Evolutionary conservation across 1,140 invertebrate species (phyloP), one percentile per base, ranked within the genome.

Genomic region (Lasioglossum albipes): DNA sequence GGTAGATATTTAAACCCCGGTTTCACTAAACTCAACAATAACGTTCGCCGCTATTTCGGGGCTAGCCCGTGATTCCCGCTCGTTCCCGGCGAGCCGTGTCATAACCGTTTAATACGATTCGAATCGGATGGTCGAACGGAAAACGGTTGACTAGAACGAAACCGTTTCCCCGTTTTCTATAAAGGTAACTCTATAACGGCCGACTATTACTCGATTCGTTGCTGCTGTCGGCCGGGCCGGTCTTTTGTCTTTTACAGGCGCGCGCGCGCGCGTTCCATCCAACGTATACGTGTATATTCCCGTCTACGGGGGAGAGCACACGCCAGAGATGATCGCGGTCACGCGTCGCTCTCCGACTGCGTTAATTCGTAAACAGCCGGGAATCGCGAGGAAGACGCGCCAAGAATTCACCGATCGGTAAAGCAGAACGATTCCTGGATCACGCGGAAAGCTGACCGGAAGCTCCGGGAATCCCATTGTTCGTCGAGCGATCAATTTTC

Each of bases 1-100:
- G 91, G 91, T 88, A 91, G 88, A 90, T 91, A 92, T 92, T 92
- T 92, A 92, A 92, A 91, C 90, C 87, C 82, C 75, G 89, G 86
- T 88, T 91, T 91, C 83, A 80, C 79, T 90, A 90, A 90, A 89
- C 82, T 91, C 88, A 90, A 91, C 89, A 90, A 87, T 87, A 87
- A 87, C 86, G 85, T 84, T 87, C 70, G 80, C 73, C 75, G 86
- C 89, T 91, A 91, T 91, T 91, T 91, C 82, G 82, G 87, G 87
- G 66, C 73, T 66, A 76, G 59, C 74, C 45, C 65, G 80, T 67
- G 70, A 57, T 85, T 82, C 79, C 52, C 61, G 27, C 41, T 7
- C 57, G 64, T 45, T 62, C 31, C 52, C 13, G 12, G 2, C 45
- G 71, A 52, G 10, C 67, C 45, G 52, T 65, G 68, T 74, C 71